Base-by-base conservation (phyloP, 1,140 invertebrate genomes). In the Maconellicoccus hirsutus region DNA sequence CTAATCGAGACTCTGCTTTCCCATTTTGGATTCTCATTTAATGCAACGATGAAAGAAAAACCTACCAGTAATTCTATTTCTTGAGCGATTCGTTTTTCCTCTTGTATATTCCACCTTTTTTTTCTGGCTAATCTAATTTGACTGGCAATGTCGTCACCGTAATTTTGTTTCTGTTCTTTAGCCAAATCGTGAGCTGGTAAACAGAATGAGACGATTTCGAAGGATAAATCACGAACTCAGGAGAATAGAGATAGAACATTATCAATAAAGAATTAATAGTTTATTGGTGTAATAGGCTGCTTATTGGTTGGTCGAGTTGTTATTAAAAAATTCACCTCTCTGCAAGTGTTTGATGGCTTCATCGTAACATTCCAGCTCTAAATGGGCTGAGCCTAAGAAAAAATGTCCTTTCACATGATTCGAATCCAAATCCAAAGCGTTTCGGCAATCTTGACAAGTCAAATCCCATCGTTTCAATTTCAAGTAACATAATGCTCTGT, bases 81-180 rank as follows among this genome's bases (percentile, higher is more conserved):
- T 80, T 98, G 91, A 19, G 88, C 84, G 77, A 98, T 92, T 75
- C 95, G 82, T 77, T 94, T 93, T 76, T 98, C 94, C 80, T 99
- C 97, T 77, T 93, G 85, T 39, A 94, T 83, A 77, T 90, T 90
- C 86, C 94, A 98, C 72, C 93, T 81, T 78, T 91, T 93, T 80
- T 97, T 98, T 72, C 94, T 86, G 1, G 93, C 94, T 74, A 91
- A 82, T 77, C 95, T 83, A 33, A 98, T 79, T 76, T 93, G 89
- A 75, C 88, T 86, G 2, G 95, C 92, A 76, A 98, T 96, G 74
- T 98, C 96, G 83, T 98, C 96, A n/a, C 96, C 96, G 83, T 93
- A 98, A 78, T 94, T 94, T 61, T 91, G 78, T 79, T 90, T 95
- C 77, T 96, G 93, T 76, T 96, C 93, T 79, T 94, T 94, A 0